Base-by-base conservation (phyloP, 2,888 invertebrate genomes). In the Leucozona laternaria region DNA sequence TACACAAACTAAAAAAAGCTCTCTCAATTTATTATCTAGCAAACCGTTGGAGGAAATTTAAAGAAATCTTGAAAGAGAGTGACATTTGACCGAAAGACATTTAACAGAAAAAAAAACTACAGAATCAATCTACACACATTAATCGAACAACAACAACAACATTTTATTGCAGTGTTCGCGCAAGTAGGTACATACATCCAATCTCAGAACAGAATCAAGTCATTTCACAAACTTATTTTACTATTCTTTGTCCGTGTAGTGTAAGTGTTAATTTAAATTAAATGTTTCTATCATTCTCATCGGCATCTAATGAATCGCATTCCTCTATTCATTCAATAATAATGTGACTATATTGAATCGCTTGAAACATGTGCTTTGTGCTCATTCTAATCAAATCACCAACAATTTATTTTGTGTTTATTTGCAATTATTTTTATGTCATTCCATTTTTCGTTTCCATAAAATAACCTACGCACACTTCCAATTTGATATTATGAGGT, bases 371-470 rank as follows among this genome's bases (percentile, higher is more conserved):
- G 85, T 78, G 81, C 85, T 81, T 77, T 85, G 85, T 78, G 81
- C 85, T 81, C 81, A 77, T 81, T 85, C 72, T 77, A 85, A 85
- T 85, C 84, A 68, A 85, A 85, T 85, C 84, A 68, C 84, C 84
- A 76, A 71, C 72, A 80, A 85, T 84, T 50, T 48, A 50, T 45
- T 20, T 31, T 80, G 53, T 80, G 53, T 80, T 71, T 84, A 80
- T 85, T 66, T 58, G 84, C 75, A 76, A 76, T 48, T 66, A 80
- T 85, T 80, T 72, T 71, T 71, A 71, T 85, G 71, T 76, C 75
- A 76, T 70, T 62, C 31, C 68, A 73, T 79, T 70, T 20, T 58
- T 11, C 55, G 53, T 62, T 57, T 68, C 43, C 60, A 68, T 53
- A 34, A 43, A 77, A 60, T 75, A 15, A 83, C 43, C 72, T 66